phyloP scores from a whole-genome alignment of 2,888 invertebrate species.

The Drosophila monieri region DNA sequence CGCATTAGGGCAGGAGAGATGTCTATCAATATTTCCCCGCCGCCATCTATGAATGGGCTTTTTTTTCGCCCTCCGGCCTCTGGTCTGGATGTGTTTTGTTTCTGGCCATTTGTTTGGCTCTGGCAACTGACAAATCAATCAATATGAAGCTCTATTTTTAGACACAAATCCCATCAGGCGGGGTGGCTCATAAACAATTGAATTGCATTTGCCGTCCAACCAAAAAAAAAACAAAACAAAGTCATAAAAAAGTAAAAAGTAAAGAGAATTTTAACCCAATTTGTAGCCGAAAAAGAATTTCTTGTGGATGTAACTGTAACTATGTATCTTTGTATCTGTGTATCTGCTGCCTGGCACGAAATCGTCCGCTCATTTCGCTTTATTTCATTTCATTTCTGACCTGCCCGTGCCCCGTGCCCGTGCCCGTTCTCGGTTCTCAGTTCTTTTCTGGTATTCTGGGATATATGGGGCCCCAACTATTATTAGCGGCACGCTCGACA shows the following conservation, averaged over 20 bases:
- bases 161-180: conserved; percentile 33
- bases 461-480: conserved; percentile 52
- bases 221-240: not conserved
- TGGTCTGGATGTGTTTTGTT: not conserved
- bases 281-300: conserved; percentile 22
- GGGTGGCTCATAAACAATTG: conserved; percentile 56
- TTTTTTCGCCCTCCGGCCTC: not conserved
- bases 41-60: conserved; percentile 17
- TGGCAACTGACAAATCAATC: conserved; percentile 44
- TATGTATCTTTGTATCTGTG: conserved; percentile 1
- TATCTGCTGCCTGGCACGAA: conserved; percentile 31
- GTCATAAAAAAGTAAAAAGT: not conserved
- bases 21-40: conserved; percentile 35
- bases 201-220: conserved; percentile 38
- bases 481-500: conserved; percentile 74
- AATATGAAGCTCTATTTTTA: conserved; percentile 35
- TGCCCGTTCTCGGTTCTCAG: too few relatives aligned
- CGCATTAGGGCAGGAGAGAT: conserved; percentile 23
- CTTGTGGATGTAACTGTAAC: not conserved
- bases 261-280: conserved; percentile 40
- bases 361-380: conserved; percentile 10
- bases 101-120: conserved; percentile 1
- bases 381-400: conserved; percentile 8
- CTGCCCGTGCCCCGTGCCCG: not conserved
- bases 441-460: conserved; percentile 13